Base-by-base conservation (phyloP, 2,113 vertebrate species). In the Etheostoma cragini region DNA sequence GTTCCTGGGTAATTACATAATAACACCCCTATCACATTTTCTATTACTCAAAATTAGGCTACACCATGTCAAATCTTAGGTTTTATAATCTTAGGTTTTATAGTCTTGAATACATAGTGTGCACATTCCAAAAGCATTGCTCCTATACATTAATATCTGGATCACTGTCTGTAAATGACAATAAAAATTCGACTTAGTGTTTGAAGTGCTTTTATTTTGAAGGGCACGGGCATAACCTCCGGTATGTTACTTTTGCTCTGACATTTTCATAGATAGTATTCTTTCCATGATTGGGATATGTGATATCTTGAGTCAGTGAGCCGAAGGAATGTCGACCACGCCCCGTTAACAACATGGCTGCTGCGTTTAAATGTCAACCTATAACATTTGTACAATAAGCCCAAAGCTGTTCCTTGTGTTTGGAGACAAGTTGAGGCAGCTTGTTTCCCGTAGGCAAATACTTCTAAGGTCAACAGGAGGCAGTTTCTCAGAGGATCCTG, bases 141-240 rank as follows among this genome's bases (percentile, higher is more conserved):
- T 42, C 7, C 5, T 42, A 21, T 50, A 21, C 2, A 26, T 26
- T 11, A 47, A 16, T 16, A 8, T 30, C 46, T 33, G 30, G 3
- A 7, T 1, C 15, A 7, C 8, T 6, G 7, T 33, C 19, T 50
- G 15, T 50, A n/a, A 49, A 60, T n/a, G n/a, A n/a, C n/a, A n/a
- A n/a, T 33, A 47, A n/a, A 60, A n/a, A 8, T 26, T 24, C 10
- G 8, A 42, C 6, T 46, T 12, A 46, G n/a, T 19, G 8, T 22
- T 24, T 35, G 1, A 42, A 66, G 45, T 17, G 21, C 70, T 63
- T 78, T 84, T 81, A 21, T 45, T 84, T 71, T 84, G 86, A 84
- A 84, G 26, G 64, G 13, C 0, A 6, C 1, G 0, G 2, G 1
- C 1, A 0, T 16, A 16, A 1, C 8, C 0, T 53, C n/a, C 4